Evolutionary conservation across 2,888 invertebrate species (phyloP).

Genomic region (Synergus umbraculus): DNA sequence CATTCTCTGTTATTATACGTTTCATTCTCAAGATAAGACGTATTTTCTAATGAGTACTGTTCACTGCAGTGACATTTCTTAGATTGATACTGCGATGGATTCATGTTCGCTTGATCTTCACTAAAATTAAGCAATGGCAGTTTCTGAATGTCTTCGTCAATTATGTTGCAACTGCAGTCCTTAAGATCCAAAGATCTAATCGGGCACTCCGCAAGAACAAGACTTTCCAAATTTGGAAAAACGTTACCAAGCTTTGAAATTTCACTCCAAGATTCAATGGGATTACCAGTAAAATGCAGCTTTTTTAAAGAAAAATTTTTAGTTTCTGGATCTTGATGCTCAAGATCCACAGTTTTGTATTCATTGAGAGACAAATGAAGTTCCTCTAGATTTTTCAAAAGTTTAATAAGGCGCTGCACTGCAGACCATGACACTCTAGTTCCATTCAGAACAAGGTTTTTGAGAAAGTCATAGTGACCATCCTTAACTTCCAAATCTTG

Average conservation of each 20-base stretch:
- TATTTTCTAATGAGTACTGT: constrained; percentile 15
- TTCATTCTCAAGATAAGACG: constrained; percentile 46
- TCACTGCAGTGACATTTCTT: neutral
- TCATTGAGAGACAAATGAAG: constrained; percentile 95
- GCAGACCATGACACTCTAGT: constrained; percentile 92
- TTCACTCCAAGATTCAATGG: constrained; percentile 90
- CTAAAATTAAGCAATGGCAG: neutral
- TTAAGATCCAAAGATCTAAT: constrained; percentile 80
- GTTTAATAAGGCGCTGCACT: constrained; percentile 86
- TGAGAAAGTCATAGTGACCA: constrained; percentile 75
- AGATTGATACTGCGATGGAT: neutral
- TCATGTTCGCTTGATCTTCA: constrained; percentile 18
- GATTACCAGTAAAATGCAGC: constrained; percentile 93
- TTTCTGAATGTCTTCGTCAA: constrained; percentile 47
- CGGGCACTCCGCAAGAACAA: constrained; percentile 92
- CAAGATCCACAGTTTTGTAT: constrained; percentile 86
- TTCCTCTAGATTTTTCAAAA: constrained; percentile 90
- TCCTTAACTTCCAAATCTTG: constrained; percentile 81
- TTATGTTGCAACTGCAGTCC: constrained; percentile 61
- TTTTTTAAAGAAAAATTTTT: constrained; percentile 86
- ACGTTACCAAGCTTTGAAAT: constrained; percentile 90
- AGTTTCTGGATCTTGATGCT: constrained; percentile 70
- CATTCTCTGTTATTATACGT: constrained; percentile 79
- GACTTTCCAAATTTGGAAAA: constrained; percentile 90
- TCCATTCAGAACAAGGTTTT: constrained; percentile 91